Conservation (phyloP, 64 coral and sea anemone species). For the Stichodactyla helianthus region DNA sequence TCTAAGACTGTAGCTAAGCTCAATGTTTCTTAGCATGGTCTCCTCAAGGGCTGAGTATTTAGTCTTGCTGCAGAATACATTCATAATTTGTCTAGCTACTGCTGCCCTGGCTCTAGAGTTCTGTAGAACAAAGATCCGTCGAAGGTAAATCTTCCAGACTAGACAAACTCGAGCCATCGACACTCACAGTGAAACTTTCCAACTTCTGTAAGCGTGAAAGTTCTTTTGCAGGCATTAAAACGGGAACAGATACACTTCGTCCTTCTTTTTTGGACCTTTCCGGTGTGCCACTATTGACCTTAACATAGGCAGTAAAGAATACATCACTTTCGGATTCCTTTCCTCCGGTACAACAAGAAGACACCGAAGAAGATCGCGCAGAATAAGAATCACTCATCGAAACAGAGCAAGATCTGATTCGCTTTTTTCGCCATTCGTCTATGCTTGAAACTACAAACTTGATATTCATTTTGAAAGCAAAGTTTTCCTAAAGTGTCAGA, state of each 20-base stretch:
- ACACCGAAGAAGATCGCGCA: neutral
- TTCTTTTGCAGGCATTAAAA: neutral
- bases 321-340: neutral
- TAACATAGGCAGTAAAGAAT: neutral
- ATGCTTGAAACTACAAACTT: neutral
- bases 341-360: neutral
- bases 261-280: neutral
- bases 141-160: neutral
- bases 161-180: neutral
- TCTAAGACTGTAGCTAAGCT: no score
- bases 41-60: neutral
- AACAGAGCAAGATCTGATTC: neutral
- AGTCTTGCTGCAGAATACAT: neutral
- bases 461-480: neutral
- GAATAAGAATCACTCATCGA: neutral
- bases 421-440: neutral
- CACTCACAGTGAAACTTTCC: neutral
- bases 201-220: neutral
- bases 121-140: conserved; percentile 6
- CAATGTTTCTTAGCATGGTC: neutral
- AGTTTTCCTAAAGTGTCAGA: neutral
- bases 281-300: neutral
- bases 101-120: neutral
- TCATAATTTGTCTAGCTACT: neutral
- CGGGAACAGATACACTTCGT: neutral